phyloP scores from a whole-genome alignment of 2,888 invertebrate species.

The Congeria kusceri region DNA sequence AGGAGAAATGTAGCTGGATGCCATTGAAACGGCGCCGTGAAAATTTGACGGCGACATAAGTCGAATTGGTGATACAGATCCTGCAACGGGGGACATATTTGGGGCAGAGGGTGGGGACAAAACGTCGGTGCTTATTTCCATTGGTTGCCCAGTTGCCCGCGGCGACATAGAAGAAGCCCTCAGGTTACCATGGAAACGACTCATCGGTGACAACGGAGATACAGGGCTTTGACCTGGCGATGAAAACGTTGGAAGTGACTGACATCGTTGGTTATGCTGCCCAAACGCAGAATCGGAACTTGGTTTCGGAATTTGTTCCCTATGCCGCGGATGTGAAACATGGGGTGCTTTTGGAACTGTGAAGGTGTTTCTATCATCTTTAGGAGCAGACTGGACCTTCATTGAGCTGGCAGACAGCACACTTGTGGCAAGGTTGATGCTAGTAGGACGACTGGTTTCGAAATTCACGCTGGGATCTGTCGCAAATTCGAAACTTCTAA shows the following conservation, averaged over 20 bases:
- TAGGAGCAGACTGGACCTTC: background rate
- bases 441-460: background rate
- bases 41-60: background rate
- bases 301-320: background rate
- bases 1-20: slow-evolving; percentile 1
- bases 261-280: slow-evolving; percentile 26
- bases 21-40: slow-evolving; percentile 5
- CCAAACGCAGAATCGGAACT: slow-evolving; percentile 32
- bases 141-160: slow-evolving; percentile 18
- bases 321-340: slow-evolving; percentile 17
- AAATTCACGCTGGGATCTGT: slow-evolving; percentile 4
- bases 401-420: background rate
- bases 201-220: slow-evolving; percentile 12
- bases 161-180: slow-evolving; percentile 61
- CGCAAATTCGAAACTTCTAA: slow-evolving; percentile 40
- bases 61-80: background rate
- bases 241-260: slow-evolving; percentile 42
- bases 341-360: slow-evolving; percentile 58
- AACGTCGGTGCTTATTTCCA: slow-evolving; percentile 14
- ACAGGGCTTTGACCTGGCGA: slow-evolving; percentile 30
- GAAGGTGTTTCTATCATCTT: slow-evolving; percentile 42
- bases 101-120: slow-evolving; percentile 9
- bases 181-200: slow-evolving; percentile 22
- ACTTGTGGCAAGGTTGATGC: background rate
- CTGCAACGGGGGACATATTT: slow-evolving; percentile 15